A percentile compares a stretch with the other conserved stretches of the same genome.
Evolutionary conservation across 1,140 invertebrate genomes (phyloP).

Genomic region (Glossosoma conforme): DNA sequence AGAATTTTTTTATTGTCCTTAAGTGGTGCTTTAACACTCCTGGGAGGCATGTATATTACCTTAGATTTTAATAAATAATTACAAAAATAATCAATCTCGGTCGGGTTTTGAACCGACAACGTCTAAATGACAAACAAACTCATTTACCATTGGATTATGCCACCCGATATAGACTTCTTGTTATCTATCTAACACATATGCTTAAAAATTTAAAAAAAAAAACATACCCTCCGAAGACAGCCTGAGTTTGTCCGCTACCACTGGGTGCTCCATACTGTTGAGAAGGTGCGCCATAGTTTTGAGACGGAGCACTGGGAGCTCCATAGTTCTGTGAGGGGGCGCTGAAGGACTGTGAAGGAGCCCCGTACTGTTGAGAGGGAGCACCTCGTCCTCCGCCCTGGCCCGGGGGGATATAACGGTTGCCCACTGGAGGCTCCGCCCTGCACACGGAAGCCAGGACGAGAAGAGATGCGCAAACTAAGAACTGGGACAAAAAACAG

Average conservation of each 20-base stretch:
- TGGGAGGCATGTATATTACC: too few relatives aligned
- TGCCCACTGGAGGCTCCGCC: conserved; percentile 20
- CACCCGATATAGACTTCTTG: too few relatives aligned
- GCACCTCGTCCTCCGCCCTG: conserved; percentile 18
- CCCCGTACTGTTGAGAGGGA: conserved; percentile 16
- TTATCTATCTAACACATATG: too few relatives aligned
- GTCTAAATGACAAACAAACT: too few relatives aligned
- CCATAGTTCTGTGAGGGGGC: conserved; percentile 22
- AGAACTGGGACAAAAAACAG: conserved; percentile 13
- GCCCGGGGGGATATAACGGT: conserved; percentile 18
- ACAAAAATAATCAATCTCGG: too few relatives aligned
- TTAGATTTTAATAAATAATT: too few relatives aligned
- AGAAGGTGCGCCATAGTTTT: conserved; percentile 11
- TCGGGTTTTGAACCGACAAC: too few relatives aligned
- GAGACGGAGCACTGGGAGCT: conserved; percentile 14
- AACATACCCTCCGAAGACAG: conserved; percentile 6
- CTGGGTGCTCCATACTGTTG: conserved; percentile 17
- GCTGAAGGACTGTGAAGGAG: conserved; percentile 6
- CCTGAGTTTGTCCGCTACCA: conserved; percentile 22
- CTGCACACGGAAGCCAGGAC: conserved; percentile 12
- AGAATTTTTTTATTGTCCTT: too few relatives aligned
- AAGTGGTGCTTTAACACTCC: too few relatives aligned
- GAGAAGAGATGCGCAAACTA: conserved; percentile 4
- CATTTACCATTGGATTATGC: too few relatives aligned
- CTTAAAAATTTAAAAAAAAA: too few relatives aligned